Evolutionary conservation across 2,797 vertebrate species (phyloP), one percentile per base, ranked within the genome.

Genomic region (Poecilia velifera): DNA sequence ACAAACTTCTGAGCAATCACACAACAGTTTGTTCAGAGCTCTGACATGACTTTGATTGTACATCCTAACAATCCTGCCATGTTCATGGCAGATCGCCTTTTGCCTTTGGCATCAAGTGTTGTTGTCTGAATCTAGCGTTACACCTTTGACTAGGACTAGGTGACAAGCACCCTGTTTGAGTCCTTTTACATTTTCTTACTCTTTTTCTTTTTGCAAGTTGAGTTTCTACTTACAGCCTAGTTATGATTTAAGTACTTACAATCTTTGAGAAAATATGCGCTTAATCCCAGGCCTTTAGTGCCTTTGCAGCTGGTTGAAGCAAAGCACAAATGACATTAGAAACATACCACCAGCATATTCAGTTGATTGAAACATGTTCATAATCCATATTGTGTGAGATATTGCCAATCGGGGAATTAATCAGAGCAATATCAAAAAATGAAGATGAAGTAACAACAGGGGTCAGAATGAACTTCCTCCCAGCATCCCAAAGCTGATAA

Each of bases 401-500:
- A 45, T 28, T 1, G 25, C 55, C 25, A 51, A 80, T 73, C 62
- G 45, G 20, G 53, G n/a, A 82, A 57, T 57, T 82, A 57, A 74
- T 31, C 3, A 57, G 77, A 3, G 12, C 0, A 31, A 80, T 31
- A 79, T 79, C 80, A 9, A 62, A 74, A 78, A 14, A 87, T 55
- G 45, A 53, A 68, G 28, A 83, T 73, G 22, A 74, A 74, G 46
- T 70, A 62, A 75, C 77, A 75, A 62, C 7, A 16, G 72, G 36
- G 51, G 78, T 57, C 1, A 62, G 62, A 87, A 81, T 66, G 4
- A 86, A 77, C 62, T 82, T 49, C 28, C 41, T 82, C 78, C 76
- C 80, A 76, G 28, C 25, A 46, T 86, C 86, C 79, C 83, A 76
- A 31, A 64, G 73, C 79, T 88, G 76, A 84, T 86, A 49, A 78